Base-by-base conservation (phyloP, 53 echinoderm and acorn worm genomes). In the Paelopatides confundens region DNA sequence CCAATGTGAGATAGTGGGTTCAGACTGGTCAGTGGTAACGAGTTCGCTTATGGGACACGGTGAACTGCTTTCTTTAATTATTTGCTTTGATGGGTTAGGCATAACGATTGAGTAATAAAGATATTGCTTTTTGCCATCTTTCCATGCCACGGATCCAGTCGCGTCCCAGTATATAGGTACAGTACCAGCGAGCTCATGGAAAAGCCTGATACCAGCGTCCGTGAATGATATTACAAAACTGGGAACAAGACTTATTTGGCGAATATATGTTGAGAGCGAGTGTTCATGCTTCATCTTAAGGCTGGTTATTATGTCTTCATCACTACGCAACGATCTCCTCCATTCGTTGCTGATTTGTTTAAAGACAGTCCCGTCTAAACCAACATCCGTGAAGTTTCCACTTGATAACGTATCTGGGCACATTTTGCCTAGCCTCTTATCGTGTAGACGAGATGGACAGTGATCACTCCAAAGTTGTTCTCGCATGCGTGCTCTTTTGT, bases 341-440 rank as follows among this genome's bases (percentile, higher is more conserved):
- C 77, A 48, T 29, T 77, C 50, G 26, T 77, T 47, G 47, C 77
- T 47, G 17, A 77, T 77, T 29, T 77, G 77, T 31, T 47, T 77
- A 14, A 77, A 77, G 30, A 77, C 49, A 48, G 24, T 48, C 26
- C 77, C 49, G 28, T 77, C 77, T 24, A 13, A 48, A n/a, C 29
- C 24, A 6, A 77, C 49, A 3, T 49, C 77, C 2, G 71, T 71
- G 7, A 71, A 2, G 36, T 71, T 71, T 10, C 71, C 71, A 15
- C 71, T 71, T 4, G 36, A 48, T 8, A 77, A 77, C 3, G 36
- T 40, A 8, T 8, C 5, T 15, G 48, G 26, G 13, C 47, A 48
- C 48, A 48, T 47, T 29, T 77, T 23, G n/a, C 31, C 21, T 5
- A 77, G 77, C 4, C 48, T n/a, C 8, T 77, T 49, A 7, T 23